Base-by-base conservation (phyloP, 2,797 vertebrate species). In the Coendou prehensilis region DNA sequence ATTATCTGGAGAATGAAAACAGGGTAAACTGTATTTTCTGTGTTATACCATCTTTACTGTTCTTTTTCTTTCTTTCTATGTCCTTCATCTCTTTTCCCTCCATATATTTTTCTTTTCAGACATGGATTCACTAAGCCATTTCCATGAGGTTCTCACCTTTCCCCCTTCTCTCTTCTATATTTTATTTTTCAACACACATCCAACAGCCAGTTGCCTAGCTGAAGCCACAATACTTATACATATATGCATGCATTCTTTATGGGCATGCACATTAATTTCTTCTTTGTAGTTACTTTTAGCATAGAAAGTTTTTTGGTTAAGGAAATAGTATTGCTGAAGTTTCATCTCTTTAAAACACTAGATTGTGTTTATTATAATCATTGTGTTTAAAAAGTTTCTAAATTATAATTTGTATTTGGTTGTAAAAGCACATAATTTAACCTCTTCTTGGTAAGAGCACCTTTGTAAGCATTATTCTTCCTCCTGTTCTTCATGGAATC, bases 341-440 rank as follows among this genome's bases (percentile, higher is more conserved):
- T 97, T 81, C 11, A 93, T 67, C 75, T 88, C 96, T 90, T 61
- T 14, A 79, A 88, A 93, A 76, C 4, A 47, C 4, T 26, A 87
- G 22, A 54, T 22, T 80, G 87, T 37, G 79, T 87, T 88, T 85
- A 67, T 64, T 63, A 14, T 89, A 94, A 79, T 20, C 4, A 52
- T 73, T 95, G 50, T 91, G 5, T 81, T 82, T 69, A 76, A 82
- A 63, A 61, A 52, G 17, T 95, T 93, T 67, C 26, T 59, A 67
- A 87, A 73, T 59, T 56, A 37, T 56, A 6, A 28, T 73, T 45
- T 9, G 0, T 33, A 85, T 59, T 73, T 89, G 26, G 22, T 10
- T 47, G 78, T 4, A 50, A 75, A 86, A 71, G 17, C 20, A 52
- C 0, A 11, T 3, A 78, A 30, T 88, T 92, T 91, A 91, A 23